Conservation (phyloP, 2,113 vertebrate genomes). For the Saccopteryx leptura region DNA sequence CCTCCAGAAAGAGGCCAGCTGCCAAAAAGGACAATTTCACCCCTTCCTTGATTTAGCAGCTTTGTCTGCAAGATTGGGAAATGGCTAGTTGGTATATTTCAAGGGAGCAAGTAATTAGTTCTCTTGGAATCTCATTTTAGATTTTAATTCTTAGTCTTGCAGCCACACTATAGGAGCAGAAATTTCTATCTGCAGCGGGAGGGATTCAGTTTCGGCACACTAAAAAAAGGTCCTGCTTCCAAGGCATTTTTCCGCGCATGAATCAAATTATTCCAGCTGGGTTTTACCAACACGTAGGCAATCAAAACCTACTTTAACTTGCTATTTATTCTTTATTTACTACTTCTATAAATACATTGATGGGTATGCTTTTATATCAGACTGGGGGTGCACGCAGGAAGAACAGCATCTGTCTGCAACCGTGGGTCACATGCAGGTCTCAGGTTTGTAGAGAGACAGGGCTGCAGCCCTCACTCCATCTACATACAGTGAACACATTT, state of each 20-base stretch:
- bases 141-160: constrained; percentile 81
- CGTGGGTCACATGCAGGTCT: constrained; percentile 26
- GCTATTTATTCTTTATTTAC: constrained; percentile 86
- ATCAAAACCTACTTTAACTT: constrained; percentile 85
- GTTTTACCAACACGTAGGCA: constrained; percentile 84
- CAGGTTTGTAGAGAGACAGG: background rate
- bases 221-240: constrained; percentile 83
- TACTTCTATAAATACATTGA: constrained; percentile 83
- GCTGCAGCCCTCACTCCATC: background rate
- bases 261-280: constrained; percentile 86
- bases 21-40: constrained; percentile 7
- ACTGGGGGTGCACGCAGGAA: background rate
- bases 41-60: constrained; percentile 58
- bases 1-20: constrained; percentile 15
- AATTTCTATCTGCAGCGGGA: constrained; percentile 74
- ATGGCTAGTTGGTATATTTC: constrained; percentile 72
- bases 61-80: constrained; percentile 73
- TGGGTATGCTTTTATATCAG: constrained; percentile 75
- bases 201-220: constrained; percentile 74
- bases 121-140: constrained; percentile 82
- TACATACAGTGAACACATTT: background rate
- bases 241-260: constrained; percentile 80
- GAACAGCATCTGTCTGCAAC: constrained; percentile 68
- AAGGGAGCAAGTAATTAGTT: constrained; percentile 81
- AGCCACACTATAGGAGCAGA: constrained; percentile 74